A percentile compares a stretch with the other conserved stretches of the same genome.
phyloP scores from a whole-genome alignment of 1,140 invertebrate species.

The Bombus soroeensis region DNA sequence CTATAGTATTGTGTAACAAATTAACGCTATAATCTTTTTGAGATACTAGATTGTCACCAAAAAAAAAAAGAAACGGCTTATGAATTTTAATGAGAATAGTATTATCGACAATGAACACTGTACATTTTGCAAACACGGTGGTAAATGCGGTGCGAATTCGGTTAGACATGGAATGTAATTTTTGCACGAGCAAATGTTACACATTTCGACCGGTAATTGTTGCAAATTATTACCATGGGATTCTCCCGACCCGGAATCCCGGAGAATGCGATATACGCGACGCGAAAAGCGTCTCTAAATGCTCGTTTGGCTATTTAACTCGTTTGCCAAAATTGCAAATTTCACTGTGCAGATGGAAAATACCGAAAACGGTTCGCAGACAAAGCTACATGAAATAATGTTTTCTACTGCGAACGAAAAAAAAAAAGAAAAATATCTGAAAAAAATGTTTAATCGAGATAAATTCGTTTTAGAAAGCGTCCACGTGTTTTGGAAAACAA shows the following conservation, averaged over 20 bases:
- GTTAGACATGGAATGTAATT: not conserved
- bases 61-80: no score
- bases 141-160: not conserved
- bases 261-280: not conserved
- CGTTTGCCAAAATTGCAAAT: conserved; percentile 11
- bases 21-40: no score
- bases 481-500: no score
- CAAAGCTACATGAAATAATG: not conserved
- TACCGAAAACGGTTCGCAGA: not conserved
- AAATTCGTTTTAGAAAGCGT: no score
- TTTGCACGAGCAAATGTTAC: not conserved
- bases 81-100: not conserved
- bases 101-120: not conserved
- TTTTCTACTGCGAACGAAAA: not conserved
- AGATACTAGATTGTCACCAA: no score
- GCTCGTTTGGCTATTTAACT: conserved; percentile 7
- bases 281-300: conserved; percentile 2
- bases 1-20: no score
- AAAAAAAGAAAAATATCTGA: no score
- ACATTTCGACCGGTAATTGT: conserved; percentile 4
- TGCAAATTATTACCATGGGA: conserved; percentile 13
- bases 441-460: no score
- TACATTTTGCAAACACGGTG: not conserved
- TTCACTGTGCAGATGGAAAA: conserved; percentile 4
- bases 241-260: not conserved